Base-by-base conservation (phyloP, 2,888 invertebrate genomes). In the Odontocolon sp. region DNA sequence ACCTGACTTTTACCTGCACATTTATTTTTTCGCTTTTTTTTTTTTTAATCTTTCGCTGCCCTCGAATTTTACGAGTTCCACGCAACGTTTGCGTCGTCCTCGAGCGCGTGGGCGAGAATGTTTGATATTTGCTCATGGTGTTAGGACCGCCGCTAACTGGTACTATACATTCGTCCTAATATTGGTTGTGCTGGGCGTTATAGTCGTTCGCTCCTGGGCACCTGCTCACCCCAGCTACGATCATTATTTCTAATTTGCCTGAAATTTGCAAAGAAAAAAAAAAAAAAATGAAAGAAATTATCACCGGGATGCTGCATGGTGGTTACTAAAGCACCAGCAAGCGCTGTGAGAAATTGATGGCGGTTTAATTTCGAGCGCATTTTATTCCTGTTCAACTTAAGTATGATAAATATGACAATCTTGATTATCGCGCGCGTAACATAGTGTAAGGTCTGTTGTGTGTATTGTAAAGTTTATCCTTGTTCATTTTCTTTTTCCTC, bases 351-450 rank as follows among this genome's bases (percentile, higher is more conserved):
- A 36, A 36, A 52, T 56, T 56, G 33, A 56, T 36, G 54, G 54
- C 16, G 28, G 18, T 56, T 56, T 56, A 16, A 56, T 56, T 56
- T 36, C 6, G 54, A 21, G 54, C n/a, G 5, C 18, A 56, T 18
- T 56, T 36, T 56, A 36, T 56, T 56, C 56, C 67, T 67, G 71
- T 64, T 68, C 66, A 66, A 64, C 59, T 16, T 80, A 78, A 78
- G 59, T 76, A 74, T 78, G 81, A 81, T 80, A 78, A 77, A 81
- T 77, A 71, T 69, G 78, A 71, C 66, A 74, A 76, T 79, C 73
- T 70, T 38, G 67, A 75, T 76, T 76, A 77, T 77, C 73, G 78
- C 61, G 56, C 16, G 28, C 26, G 23, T 31, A 33, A 31, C 52
- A 14, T 28, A 14, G 11, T 31, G 14, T 28, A 52, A 8, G 31